These are phyloP conservation scores for Siderastrea siderea DNA, from an alignment of 92 coral and sea anemone species.

Conservation along the genomic window DNA sequence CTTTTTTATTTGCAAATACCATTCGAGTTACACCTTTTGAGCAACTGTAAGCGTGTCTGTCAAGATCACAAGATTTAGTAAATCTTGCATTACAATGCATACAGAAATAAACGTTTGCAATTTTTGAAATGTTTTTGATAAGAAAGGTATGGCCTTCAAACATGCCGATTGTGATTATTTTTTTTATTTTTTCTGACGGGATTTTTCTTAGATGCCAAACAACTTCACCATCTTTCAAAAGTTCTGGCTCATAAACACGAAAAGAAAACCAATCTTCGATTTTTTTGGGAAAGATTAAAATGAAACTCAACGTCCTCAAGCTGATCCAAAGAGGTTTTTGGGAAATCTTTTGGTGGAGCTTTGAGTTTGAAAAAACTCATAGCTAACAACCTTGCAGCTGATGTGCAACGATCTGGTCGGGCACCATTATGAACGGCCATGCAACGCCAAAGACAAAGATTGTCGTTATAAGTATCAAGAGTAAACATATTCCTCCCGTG, in stretches of 20 bases:
- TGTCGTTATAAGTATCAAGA: background rate
- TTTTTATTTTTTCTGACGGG: background rate
- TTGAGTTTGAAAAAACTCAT: background rate
- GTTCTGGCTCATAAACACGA: background rate
- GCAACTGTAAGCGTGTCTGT: background rate
- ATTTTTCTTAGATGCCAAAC: background rate
- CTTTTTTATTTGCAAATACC: background rate
- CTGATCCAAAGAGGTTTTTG: background rate
- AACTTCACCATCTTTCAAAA: background rate
- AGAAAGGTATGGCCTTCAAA: background rate
- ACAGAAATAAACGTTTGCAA: background rate
- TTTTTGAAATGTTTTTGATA: background rate
- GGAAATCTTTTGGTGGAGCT: background rate
- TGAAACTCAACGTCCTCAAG: background rate
- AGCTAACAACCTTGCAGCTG: background rate
- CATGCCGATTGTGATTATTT: background rate
- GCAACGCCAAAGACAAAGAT: constrained; percentile 2
- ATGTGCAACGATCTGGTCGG: background rate
- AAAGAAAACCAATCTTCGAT: background rate
- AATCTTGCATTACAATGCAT: background rate
- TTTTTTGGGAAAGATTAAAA: background rate
- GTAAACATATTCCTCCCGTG: background rate
- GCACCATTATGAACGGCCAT: background rate
- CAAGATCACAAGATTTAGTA: background rate
- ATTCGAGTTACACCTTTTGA: background rate